Base-by-base conservation (phyloP, 2,113 vertebrate species). In the Pterocles gutturalis region DNA sequence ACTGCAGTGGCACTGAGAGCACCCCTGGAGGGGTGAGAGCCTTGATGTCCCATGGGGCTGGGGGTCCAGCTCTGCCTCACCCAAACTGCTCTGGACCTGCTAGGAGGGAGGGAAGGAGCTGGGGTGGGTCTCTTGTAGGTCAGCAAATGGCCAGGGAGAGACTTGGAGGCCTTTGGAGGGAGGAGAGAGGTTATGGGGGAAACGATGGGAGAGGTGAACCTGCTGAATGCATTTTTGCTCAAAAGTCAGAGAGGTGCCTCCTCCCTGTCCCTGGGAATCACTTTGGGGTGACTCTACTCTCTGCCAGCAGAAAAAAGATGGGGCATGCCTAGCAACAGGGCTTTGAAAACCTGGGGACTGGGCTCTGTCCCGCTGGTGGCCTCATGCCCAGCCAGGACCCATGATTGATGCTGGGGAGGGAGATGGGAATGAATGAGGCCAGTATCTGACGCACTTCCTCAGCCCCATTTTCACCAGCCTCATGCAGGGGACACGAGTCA, bases 321-420 rank as follows among this genome's bases (percentile, higher is more conserved):
- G 31, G 41, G 1, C 9, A 41, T 20, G 13, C 51, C 17, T 28
- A 71, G 28, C 16, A 54, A 54, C 0, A 0, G 36, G 46, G 6
- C 36, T 79, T 90, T 51, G 65, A 79, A 95, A 91, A 67, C 9
- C 10, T 3, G 9, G 22, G 3, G 20, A 24, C 19, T 60, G 48
- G 36, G 29, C 19, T 92, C 48, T 82, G 55, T 54, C n/a, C 88
- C 1, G 1, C 17, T 24, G 28, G 31, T 61, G 62, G 31, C 53
- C 20, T 83, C 21, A 11, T 18, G 22, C 45, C 62, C 8, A 4
- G 17, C 19, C 46, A 79, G 28, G 21, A 38, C 17, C 65, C 3
- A 3, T 13, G 43, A 22, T 0, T 64, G 62, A 17, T 51, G 49
- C 45, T 73, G 33, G 58, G 38, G 28, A 69, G 5, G 16, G 58